phyloP scores from a whole-genome alignment of 2,888 invertebrate species.

The Odontomyia ornata region DNA sequence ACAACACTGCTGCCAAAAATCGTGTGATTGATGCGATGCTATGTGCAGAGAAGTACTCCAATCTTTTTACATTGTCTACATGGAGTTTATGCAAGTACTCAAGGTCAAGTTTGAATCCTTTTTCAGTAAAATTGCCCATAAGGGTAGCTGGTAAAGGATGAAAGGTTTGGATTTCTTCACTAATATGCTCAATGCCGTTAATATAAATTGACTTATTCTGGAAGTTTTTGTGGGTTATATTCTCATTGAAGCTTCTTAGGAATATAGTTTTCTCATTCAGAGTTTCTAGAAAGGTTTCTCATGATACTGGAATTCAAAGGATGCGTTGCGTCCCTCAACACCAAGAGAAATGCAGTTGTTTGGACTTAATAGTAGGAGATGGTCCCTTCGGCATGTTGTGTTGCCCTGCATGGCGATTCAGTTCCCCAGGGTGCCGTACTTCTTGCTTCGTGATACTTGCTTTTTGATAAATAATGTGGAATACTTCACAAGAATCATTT shows the following conservation, averaged over 20 bases:
- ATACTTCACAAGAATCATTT: background rate
- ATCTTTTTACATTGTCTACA: too few relatives aligned
- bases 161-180: too few relatives aligned
- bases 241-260: background rate
- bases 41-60: too few relatives aligned
- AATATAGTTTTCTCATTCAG: conserved; percentile 12
- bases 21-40: too few relatives aligned
- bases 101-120: too few relatives aligned
- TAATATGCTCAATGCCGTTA: too few relatives aligned
- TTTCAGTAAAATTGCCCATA: too few relatives aligned
- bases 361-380: background rate
- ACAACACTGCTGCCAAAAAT: too few relatives aligned
- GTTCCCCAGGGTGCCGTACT: background rate
- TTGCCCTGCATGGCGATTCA: background rate
- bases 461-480: too few relatives aligned
- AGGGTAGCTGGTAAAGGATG: too few relatives aligned
- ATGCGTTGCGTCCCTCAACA: background rate
- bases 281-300: conserved; percentile 15
- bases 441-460: background rate
- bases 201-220: too few relatives aligned
- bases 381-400: background rate
- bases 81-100: too few relatives aligned
- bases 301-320: conserved; percentile 13
- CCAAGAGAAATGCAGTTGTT: background rate
- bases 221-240: conserved; percentile 12